These are phyloP conservation scores for Pygoscelis antarcticus DNA, from an alignment of 2,113 vertebrate species.

Conservation along the genomic window DNA sequence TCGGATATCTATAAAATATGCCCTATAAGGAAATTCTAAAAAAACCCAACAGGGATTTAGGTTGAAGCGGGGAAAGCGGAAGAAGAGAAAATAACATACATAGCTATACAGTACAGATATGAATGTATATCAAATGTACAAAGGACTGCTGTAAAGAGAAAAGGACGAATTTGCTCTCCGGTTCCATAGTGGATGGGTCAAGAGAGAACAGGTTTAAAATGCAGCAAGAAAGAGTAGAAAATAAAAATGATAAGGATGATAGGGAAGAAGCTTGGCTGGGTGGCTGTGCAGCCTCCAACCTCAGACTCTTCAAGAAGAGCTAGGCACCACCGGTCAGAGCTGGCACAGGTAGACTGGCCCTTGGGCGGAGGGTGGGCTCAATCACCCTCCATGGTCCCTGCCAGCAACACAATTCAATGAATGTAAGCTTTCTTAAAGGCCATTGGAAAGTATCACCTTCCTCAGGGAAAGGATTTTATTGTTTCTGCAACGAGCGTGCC, in stretches of 20 bases:
- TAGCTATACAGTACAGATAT: not conserved
- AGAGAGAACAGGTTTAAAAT: not conserved
- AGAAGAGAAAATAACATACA: not conserved
- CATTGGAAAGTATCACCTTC: not conserved
- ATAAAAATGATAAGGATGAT: not conserved
- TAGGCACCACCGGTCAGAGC: accelerated
- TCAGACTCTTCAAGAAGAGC: not conserved
- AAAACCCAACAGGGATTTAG: not conserved
- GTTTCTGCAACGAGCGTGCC: not conserved
- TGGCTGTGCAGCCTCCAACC: not conserved
- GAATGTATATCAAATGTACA: not conserved
- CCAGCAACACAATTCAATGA: not conserved
- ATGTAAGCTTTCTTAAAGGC: not conserved
- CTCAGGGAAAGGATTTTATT: not conserved
- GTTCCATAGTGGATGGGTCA: not conserved
- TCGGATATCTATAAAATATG: not conserved
- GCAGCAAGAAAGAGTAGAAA: not conserved
- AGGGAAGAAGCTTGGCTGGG: not conserved
- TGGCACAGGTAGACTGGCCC: not conserved
- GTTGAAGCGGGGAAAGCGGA: not conserved
- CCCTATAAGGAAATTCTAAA: not conserved
- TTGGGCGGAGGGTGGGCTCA: too few relatives aligned
- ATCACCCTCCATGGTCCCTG: not conserved
- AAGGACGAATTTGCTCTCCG: accelerated
- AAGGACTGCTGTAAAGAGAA: not conserved